phyloP scores from a whole-genome alignment of 1,140 invertebrate genomes.

The Brachionus plicatilis region DNA sequence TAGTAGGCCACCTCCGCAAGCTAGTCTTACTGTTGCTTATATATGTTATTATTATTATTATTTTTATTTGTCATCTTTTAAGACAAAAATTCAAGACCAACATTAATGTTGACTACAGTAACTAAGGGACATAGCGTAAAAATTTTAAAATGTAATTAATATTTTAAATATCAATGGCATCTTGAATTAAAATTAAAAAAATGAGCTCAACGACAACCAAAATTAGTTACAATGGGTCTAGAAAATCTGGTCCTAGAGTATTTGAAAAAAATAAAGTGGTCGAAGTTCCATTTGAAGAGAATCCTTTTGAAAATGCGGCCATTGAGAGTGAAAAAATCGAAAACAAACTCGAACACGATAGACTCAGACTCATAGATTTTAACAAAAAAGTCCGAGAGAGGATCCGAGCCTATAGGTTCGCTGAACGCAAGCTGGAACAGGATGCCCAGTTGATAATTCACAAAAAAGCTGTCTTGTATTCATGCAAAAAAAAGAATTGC shows the following conservation, averaged over 20 bases:
- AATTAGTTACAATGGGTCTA: neutral
- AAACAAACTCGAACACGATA: neutral
- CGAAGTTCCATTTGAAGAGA: neutral
- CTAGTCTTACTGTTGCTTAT: too few relatives aligned
- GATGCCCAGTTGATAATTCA: neutral
- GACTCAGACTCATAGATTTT: neutral
- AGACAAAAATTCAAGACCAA: neutral
- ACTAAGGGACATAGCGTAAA: neutral
- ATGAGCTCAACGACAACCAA: neutral
- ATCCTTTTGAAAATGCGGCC: neutral
- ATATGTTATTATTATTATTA: too few relatives aligned
- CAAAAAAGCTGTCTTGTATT: neutral
- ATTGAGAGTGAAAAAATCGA: conserved; percentile 17
- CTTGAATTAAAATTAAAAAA: neutral
- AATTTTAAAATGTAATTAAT: neutral
- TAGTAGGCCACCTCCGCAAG: too few relatives aligned
- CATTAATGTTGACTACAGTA: neutral
- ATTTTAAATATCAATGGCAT: neutral
- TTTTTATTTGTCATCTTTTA: neutral
- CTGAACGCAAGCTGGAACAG: neutral
- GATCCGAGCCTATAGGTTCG: neutral
- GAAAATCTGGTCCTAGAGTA: neutral
- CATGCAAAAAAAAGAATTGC: neutral
- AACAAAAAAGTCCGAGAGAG: conserved; percentile 6
- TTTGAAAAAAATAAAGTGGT: conserved; percentile 21